Conservation (phyloP, 2,888 invertebrate genomes). For the Clostera curtula region DNA sequence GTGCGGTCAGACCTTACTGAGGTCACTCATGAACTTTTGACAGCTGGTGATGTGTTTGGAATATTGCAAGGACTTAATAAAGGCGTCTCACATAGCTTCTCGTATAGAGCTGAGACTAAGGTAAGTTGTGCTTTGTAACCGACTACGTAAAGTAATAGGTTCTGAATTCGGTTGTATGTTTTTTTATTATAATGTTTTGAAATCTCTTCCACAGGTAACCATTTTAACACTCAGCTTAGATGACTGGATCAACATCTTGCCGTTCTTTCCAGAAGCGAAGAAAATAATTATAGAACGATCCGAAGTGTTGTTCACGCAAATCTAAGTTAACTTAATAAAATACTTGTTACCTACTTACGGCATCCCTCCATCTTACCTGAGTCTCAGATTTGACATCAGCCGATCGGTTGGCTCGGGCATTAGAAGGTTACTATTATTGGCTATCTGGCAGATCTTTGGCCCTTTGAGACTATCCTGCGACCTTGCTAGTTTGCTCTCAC, state of each 20-base stretch:
- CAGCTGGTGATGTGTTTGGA: constrained; percentile 66
- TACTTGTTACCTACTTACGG: background rate
- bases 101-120: constrained; percentile 67
- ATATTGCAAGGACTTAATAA: constrained; percentile 66
- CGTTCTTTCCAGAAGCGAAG: constrained; percentile 52
- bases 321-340: constrained; percentile 16
- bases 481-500: no score
- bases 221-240: constrained; percentile 51
- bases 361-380: no score
- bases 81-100: constrained; percentile 65
- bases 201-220: constrained; percentile 37
- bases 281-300: constrained; percentile 41
- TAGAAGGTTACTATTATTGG: no score
- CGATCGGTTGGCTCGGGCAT: no score
- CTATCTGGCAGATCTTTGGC: no score
- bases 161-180: no score
- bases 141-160: no score
- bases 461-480: no score
- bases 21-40: constrained; percentile 60
- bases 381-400: no score
- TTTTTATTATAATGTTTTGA: no score
- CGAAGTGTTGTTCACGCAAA: constrained; percentile 48
- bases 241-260: constrained; percentile 53
- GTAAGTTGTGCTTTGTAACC: no score
- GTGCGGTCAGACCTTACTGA: constrained; percentile 57